phyloP scores from a whole-genome alignment of 2,797 vertebrate species.

The Erithacus rubecula region DNA sequence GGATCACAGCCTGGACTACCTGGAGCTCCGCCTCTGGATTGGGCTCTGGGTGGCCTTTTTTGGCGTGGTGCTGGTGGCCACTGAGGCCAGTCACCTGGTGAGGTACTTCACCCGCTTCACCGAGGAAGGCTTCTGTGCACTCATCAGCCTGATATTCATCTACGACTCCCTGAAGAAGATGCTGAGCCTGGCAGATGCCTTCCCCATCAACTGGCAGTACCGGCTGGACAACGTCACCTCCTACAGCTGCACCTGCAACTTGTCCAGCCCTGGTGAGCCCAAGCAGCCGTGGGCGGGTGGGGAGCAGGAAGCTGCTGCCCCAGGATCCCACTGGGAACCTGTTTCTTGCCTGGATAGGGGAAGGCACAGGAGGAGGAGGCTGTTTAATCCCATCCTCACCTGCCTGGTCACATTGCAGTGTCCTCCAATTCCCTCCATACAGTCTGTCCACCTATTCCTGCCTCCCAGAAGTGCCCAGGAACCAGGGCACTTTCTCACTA shows the following conservation, averaged over 20 bases:
- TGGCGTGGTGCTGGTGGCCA: conserved; percentile 78
- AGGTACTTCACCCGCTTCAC: conserved; percentile 80
- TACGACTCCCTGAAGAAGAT: conserved; percentile 80
- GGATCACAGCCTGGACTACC: conserved; percentile 75
- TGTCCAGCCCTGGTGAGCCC: conserved; percentile 38
- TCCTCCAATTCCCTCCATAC: neutral
- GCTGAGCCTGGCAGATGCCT: conserved; percentile 72
- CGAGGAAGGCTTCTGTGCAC: conserved; percentile 81
- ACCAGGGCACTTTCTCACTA: neutral
- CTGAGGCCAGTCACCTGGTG: conserved; percentile 79
- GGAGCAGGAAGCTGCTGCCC: neutral
- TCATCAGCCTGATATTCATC: conserved; percentile 84
- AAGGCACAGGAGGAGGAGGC: neutral
- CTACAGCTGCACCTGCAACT: conserved; percentile 72
- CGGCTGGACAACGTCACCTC: conserved; percentile 48
- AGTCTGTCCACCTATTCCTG: neutral
- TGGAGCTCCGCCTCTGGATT: conserved; percentile 82
- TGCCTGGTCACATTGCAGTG: neutral
- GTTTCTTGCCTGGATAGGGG: neutral
- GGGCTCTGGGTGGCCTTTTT: conserved; percentile 81
- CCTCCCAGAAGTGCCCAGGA: neutral
- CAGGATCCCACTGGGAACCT: neutral
- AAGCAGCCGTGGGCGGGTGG: neutral
- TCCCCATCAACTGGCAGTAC: conserved; percentile 77
- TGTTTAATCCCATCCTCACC: neutral